Base-by-base conservation (phyloP, 1,140 invertebrate genomes). In the Ips typographus region DNA sequence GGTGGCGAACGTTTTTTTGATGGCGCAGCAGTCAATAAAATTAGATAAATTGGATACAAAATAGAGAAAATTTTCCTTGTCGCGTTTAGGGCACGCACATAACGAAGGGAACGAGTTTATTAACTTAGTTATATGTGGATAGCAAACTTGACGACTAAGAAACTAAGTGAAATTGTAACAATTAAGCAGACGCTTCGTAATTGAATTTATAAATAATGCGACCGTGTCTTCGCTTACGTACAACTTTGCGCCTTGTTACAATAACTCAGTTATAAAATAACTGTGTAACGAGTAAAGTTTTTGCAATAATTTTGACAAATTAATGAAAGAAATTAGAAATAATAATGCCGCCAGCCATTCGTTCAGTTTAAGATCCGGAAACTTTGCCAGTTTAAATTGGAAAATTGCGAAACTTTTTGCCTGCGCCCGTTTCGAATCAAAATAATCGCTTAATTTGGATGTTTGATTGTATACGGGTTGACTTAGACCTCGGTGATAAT, bases 251-350 rank as follows among this genome's bases (percentile, higher is more conserved):
- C 43, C 63, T 55, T 7, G 5, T 41, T 47, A 64, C 37, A 49
- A 67, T 67, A 67, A 67, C 55, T 67, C 57, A 69, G 7, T 69
- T 69, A 56, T 36, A 44, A 47, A 69, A 63, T 63, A 62, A 69
- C 49, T 47, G 42, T 49, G 60, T 69, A 69, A 62, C 53, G 49
- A 53, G 39, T 44, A 63, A 69, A 69, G n/a, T 69, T 63, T 22
- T 41, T 40, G 43, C 60, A 69, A 69, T 69, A 62, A 69, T 69
- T 69, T 69, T 69, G 60, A 69, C 57, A 69, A 69, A 69, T 69
- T 69, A 69, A 69, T 63, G 53, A 69, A 56, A 52, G 41, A 69
- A 69, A 68, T 68, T 68, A 69, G 67, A 69, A 69, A 69, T 69
- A 69, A 69, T 69, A 69, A 69, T 53, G 67, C 67, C 67, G 40